Evolutionary conservation across 2,113 vertebrate genomes (phyloP).

Genomic region (Euleptes europaea): DNA sequence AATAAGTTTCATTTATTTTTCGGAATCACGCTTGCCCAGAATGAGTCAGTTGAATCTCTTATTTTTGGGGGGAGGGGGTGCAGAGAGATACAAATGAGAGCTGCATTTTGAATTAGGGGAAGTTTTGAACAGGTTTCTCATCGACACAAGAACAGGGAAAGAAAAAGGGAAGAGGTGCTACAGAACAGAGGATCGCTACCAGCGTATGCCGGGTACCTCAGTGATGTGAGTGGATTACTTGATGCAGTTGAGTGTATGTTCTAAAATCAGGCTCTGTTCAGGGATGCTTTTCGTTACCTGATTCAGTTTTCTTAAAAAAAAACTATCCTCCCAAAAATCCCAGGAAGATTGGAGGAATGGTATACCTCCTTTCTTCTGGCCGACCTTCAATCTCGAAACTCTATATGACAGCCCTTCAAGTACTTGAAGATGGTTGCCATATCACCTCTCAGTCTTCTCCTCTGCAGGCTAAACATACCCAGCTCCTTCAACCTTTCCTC

Average conservation of each 20-base stretch:
- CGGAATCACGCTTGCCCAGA: constrained; percentile 26
- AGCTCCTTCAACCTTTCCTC: no score
- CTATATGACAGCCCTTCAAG: no score
- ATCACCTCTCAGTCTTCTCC: no score
- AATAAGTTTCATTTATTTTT: constrained; percentile 59
- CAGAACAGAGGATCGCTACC: neutral
- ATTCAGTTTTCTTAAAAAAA: neutral
- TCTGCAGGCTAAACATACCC: no score
- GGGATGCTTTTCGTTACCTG: no score
- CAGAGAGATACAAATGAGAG: neutral
- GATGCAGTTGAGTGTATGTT: neutral
- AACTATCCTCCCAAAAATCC: no score
- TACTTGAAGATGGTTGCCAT: no score
- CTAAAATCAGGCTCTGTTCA: no score
- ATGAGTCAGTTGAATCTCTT: neutral
- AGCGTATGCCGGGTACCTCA: neutral
- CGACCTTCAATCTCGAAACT: no score
- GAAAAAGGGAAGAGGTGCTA: neutral
- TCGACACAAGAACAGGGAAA: neutral
- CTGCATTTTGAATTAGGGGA: neutral
- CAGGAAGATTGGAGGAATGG: no score
- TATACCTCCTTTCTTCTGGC: no score
- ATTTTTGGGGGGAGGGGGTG: no score
- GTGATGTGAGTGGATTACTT: neutral
- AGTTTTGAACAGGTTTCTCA: neutral